Base-by-base conservation (phyloP, 1,140 invertebrate genomes). In the Temnothorax nylanderi region DNA sequence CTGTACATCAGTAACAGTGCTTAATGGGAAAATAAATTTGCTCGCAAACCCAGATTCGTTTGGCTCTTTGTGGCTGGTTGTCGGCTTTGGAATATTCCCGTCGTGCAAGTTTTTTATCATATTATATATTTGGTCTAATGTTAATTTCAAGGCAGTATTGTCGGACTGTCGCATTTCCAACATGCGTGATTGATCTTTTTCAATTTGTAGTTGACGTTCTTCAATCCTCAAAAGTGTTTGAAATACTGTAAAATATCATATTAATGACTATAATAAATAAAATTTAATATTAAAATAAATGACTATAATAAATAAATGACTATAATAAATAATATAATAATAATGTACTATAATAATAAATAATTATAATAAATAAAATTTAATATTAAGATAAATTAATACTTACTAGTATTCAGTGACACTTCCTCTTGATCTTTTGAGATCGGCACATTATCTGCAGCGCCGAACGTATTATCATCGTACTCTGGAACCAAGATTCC, bases 1-100 rank as follows among this genome's bases (percentile, higher is more conserved):
- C 18, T n/a, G 64, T 16, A 41, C 37, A 67, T 67, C 64, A 41
- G 18, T 44, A 65, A 65, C 34, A 16, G 16, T 65, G 16, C 44
- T 41, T 41, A 41, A 65, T 65, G 64, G 64, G 18, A 65, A 65
- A 65, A 65, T 65, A 26, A 65, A 65, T 65, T 65, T 65, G 13
- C 64, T 65, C 47, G 47, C 47, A 49, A 49, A 49, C 16, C 6
- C 32, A 37, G 3, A 65, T 65, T 65, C 18, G 44, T 65, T 65
- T 65, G 64, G 64, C 34, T 65, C 18, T n/a, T 65, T 18, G 18
- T n/a, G 37, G 16, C n/a, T n/a, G 37, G 64, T 65, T 65, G 64
- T 65, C 37, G 18, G 34, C 34, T 65, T 65, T 65, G 16, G n/a
- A 44, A 44, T 44, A 65, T 18, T 18, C 7, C 64, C n/a, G n/a